Conservation (phyloP, 30 jellyfish, hydroid and myxozoan species). For the Catostylus mosaicus region DNA sequence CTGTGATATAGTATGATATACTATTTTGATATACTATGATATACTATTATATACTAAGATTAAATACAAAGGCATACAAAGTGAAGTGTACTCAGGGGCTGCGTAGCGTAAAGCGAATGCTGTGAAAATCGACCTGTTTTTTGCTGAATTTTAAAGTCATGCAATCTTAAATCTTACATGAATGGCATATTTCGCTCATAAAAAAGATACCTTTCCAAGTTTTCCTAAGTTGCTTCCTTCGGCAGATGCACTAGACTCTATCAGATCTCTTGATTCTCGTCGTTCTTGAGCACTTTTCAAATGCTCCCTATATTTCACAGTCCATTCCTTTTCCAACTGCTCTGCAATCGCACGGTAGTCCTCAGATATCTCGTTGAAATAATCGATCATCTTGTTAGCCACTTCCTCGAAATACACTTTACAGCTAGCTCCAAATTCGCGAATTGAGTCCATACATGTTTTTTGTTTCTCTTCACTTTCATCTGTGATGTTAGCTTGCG, state of each 20-base stretch:
- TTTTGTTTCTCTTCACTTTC: conserved; percentile 46
- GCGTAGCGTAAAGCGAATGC: no score
- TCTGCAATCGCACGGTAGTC: conserved; percentile 92
- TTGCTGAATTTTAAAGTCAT: no score
- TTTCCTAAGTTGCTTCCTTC: conserved; percentile 8
- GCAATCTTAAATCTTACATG: no score
- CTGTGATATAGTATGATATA: no score
- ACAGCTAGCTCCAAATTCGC: conserved; percentile 49
- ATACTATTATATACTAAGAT: no score
- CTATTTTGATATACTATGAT: no score
- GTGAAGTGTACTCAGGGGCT: no score
- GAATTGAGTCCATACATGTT: conserved; percentile 61
- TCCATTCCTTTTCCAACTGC: conserved; percentile 81
- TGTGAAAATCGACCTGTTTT: no score
- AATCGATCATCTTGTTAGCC: conserved; percentile 53
- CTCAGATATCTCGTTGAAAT: conserved; percentile 80
- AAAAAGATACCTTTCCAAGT: background rate
- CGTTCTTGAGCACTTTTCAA: conserved; percentile 35
- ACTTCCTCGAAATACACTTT: conserved; percentile 57
- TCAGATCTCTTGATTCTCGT: conserved; percentile 15
- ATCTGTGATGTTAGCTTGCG: conserved; percentile 48
- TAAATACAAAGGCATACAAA: no score
- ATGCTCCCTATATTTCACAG: conserved; percentile 55
- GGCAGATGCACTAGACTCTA: conserved; percentile 17
- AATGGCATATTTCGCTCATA: no score